Percentiles rank a stretch among this genome's conserved stretches.
These are phyloP conservation scores for Trinectes maculatus DNA, from an alignment of 2,113 vertebrate species.

Conservation along the genomic window DNA sequence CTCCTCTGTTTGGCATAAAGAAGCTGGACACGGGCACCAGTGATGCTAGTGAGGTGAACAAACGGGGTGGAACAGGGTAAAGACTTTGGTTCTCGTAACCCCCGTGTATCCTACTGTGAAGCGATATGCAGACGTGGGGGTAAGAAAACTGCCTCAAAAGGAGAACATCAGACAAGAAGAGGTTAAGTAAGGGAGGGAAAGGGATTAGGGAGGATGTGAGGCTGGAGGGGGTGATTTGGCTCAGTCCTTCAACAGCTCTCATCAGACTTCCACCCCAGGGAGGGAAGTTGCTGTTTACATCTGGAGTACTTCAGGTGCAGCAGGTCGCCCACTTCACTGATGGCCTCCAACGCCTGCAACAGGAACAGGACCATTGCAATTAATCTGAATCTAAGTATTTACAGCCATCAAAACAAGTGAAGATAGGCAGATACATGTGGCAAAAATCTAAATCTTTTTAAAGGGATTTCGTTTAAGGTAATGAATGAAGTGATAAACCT, in stretches of 20 bases:
- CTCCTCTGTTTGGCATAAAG: background rate
- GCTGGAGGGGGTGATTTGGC: background rate
- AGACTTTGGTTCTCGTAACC: slow-evolving; percentile 30
- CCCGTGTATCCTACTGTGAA: background rate
- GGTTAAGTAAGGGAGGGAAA: background rate
- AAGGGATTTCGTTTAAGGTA: background rate
- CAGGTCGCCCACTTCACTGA: slow-evolving; percentile 92
- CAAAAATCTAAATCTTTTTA: background rate
- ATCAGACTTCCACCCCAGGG: slow-evolving; percentile 87
- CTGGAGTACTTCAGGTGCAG: slow-evolving; percentile 95
- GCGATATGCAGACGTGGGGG: background rate
- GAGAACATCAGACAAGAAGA: background rate
- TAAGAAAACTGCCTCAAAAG: slow-evolving; percentile 26
- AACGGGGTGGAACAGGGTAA: background rate
- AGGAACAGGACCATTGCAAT: slow-evolving; percentile 13
- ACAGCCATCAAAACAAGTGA: background rate
- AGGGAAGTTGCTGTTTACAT: slow-evolving; percentile 76
- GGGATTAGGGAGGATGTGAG: background rate
- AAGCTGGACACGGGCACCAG: background rate
- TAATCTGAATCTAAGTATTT: background rate
- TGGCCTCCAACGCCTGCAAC: slow-evolving; percentile 88
- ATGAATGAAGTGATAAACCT: slow-evolving; percentile 35
- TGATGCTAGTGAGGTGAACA: background rate
- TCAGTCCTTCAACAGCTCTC: slow-evolving; percentile 90
- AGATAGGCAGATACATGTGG: background rate